Evolutionary conservation across 2,797 vertebrate species (phyloP), one percentile per base, ranked within the genome.

Genomic region (Choloepus didactylus): DNA sequence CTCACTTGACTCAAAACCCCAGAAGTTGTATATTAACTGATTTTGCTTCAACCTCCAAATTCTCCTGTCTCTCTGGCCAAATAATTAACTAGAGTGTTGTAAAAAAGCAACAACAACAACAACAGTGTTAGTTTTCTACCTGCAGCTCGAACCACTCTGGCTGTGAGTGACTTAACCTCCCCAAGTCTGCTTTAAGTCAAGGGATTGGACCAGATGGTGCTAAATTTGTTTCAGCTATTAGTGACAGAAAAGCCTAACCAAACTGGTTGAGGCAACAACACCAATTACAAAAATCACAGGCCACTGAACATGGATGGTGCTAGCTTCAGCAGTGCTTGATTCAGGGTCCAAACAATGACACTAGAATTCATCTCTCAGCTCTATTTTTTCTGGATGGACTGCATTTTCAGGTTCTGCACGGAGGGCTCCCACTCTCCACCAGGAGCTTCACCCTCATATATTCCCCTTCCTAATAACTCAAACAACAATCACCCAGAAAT

Each of bases 1-100:
- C 72, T 84, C 46, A 92, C 23, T 87, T 18, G 67, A n/a, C 67
- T 88, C 89, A 44, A 27, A 56, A 94, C 16, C 38, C 89, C 64
- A 84, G 23, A 73, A 86, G 49, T 25, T 87, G 21, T 21, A 56
- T 38, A 38, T 72, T 92, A 35, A 21, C 29, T 72, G 10, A 51
- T 79, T 82, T 88, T 23, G 79, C 9, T 66, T 44, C 84, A 62
- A 80, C 6, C 31, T 59, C 87, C 16, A 46, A 56, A 54, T 31
- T 82, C 79, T 29, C 44, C 6, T 46, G 0, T 41, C 38, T 38
- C 44, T 75, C 64, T 21, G n/a, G 49, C 35, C 56, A 87, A 46
- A 76, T 59, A 64, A 54, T n/a, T 66, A 23, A 51, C 5, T 19
- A 51, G 11, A 66, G 19, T 23, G 23, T 8, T 21, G 11, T 19